Evolutionary conservation across 1,140 invertebrate genomes (phyloP), one percentile per base, ranked within the genome.

Genomic region (Hypsibius dujardini): DNA sequence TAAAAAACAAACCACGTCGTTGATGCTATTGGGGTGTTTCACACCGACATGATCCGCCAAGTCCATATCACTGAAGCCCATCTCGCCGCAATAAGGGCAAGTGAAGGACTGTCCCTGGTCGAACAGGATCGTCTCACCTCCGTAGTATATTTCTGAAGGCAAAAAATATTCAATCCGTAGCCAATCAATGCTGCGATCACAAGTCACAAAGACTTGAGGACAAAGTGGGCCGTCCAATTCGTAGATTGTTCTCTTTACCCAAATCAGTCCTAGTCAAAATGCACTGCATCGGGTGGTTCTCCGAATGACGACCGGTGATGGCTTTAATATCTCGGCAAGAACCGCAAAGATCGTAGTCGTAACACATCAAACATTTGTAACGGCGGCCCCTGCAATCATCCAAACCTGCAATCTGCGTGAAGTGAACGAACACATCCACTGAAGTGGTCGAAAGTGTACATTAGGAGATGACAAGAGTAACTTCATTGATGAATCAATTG

Each of bases 351-450:
- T 98, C 95, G 84, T 96, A 98, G 84, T 98, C 94, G 81, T 93
- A 96, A 82, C 95, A 98, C 76, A 96, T 88, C 79, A 98, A 85
- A 85, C 95, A 98, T 86, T 98, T 98, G 82, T 95, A 97, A 77
- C 95, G 87, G 80, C 90, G 87, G 77, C 93, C 93, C 81, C 89
- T 86, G 82, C 97, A 98, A 83, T 97, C 28, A 28, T 28, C 28
- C 28, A 28, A 28, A 28, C 28, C 28, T 28, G 28, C 28, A 28
- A 28, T 28, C 28, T 28, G 28, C 28, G 28, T 28, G 28, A 28
- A 28, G 28, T 28, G 28, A 28, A 28, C 28, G 28, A 28, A 28
- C 28, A 28, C 28, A 28, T 28, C 28, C 28, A 28, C 28, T 28
- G 28, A 28, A 28, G 28, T 28, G 28, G 28, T 28, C 28, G 28